phyloP scores from a whole-genome alignment of 2,113 vertebrate genomes.

The Ptilonorhynchus violaceus region DNA sequence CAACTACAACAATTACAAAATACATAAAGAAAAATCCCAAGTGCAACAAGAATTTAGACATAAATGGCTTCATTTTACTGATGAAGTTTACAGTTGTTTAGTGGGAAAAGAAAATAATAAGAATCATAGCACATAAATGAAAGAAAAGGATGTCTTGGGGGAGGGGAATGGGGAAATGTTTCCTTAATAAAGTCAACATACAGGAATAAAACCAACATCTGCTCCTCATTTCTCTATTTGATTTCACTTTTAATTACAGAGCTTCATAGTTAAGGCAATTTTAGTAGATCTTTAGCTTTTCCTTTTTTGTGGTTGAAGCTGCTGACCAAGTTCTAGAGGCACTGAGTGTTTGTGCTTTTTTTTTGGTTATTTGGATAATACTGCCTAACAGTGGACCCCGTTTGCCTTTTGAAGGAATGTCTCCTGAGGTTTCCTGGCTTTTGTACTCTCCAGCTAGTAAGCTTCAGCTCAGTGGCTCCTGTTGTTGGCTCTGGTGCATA shows the following conservation, averaged over 20 bases:
- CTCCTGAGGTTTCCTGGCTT: background rate
- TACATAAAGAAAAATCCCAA: slow-evolving; percentile 41
- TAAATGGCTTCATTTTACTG: slow-evolving; percentile 27
- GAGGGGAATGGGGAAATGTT: slow-evolving; percentile 32
- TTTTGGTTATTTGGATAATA: background rate
- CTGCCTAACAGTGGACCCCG: accelerated
- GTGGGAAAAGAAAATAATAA: slow-evolving; percentile 9
- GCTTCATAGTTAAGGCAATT: slow-evolving; percentile 13
- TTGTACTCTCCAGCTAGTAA: background rate
- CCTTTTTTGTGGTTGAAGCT: background rate
- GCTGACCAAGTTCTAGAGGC: background rate
- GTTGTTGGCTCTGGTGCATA: background rate
- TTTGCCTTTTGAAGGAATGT: background rate
- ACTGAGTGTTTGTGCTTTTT: background rate
- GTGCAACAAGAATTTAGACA: slow-evolving; percentile 39
- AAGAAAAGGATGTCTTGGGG: slow-evolving; percentile 25
- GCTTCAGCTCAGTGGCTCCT: background rate
- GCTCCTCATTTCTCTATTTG: slow-evolving; percentile 26
- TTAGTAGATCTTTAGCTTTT: background rate
- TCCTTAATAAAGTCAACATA: slow-evolving; percentile 53
- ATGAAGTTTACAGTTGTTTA: slow-evolving; percentile 20
- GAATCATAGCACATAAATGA: slow-evolving; percentile 29
- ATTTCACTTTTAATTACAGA: slow-evolving; percentile 62
- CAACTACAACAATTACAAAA: slow-evolving; percentile 38
- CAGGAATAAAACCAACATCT: slow-evolving; percentile 58